Conservation (phyloP, 2,888 invertebrate genomes). For the Tetranychus truncatus region DNA sequence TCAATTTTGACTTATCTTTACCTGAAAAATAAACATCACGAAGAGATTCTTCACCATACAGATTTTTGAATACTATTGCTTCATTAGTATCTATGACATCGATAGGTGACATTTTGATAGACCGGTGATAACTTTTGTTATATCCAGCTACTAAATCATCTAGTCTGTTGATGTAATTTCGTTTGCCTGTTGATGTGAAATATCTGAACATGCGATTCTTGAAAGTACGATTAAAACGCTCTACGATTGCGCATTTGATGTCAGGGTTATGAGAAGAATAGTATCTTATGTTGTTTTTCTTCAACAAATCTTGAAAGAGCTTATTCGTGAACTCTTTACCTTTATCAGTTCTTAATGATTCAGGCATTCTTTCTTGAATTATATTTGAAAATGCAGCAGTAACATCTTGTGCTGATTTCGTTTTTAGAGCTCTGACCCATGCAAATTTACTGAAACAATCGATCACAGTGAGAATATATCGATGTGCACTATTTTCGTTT, state of each 20-base stretch:
- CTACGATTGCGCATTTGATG: slow-evolving; percentile 29
- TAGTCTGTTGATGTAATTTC: slow-evolving; percentile 4
- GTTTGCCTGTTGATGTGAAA: slow-evolving; percentile 27
- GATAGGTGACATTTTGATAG: background rate
- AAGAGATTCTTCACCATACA: background rate
- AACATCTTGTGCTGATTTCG: slow-evolving; percentile 25
- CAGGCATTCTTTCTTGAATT: slow-evolving; percentile 23
- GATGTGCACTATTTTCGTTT: slow-evolving; percentile 25
- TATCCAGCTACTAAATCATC: background rate
- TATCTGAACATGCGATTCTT: slow-evolving; percentile 28
- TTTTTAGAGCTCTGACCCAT: slow-evolving; percentile 26
- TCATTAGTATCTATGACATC: background rate
- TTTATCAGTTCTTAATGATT: slow-evolving; percentile 25
- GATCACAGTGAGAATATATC: slow-evolving; percentile 27
- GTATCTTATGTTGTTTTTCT: slow-evolving; percentile 18
- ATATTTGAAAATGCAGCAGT: slow-evolving; percentile 24
- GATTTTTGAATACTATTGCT: background rate
- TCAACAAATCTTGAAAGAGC: slow-evolving; percentile 6
- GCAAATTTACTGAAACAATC: slow-evolving; percentile 28
- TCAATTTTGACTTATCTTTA: too few species aligned
- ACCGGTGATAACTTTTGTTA: slow-evolving; percentile 7
- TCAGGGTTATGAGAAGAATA: slow-evolving; percentile 27
- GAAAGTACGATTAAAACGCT: slow-evolving; percentile 30
- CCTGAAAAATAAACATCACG: background rate
- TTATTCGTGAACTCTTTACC: slow-evolving; percentile 26